Percentiles rank a stretch among this genome's conserved stretches.
phyloP scores from a whole-genome alignment of 35 echinoderm and acorn worm species.

The Anneissia japonica region DNA sequence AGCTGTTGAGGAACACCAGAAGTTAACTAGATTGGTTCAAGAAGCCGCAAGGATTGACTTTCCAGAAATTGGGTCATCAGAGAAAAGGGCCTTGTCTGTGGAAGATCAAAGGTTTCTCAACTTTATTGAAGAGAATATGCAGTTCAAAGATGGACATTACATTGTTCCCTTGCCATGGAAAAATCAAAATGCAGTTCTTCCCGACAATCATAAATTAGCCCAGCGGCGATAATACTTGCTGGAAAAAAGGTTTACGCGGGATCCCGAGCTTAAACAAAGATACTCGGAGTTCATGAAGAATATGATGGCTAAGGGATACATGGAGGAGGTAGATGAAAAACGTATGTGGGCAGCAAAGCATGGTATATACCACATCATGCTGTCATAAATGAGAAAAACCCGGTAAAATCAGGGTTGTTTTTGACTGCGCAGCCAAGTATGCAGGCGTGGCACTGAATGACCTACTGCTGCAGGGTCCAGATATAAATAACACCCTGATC shows the following conservation, averaged over 20 bases:
- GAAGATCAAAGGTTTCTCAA: no score
- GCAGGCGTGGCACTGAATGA: conserved; percentile 15
- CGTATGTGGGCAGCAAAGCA: background rate
- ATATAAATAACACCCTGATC: conserved; percentile 23
- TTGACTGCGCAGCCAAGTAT: conserved; percentile 22
- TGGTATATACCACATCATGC: conserved; percentile 29
- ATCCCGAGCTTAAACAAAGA: background rate
- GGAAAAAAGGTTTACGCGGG: conserved; percentile 9
- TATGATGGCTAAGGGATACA: conserved; percentile 9
- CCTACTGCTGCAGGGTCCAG: conserved; percentile 3
- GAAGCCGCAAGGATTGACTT: conserved; percentile 13
- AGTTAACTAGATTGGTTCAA: conserved; percentile 2
- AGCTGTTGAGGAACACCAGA: conserved; percentile 15
- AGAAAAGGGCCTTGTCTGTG: background rate
- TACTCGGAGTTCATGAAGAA: conserved; percentile 11
- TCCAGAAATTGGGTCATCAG: conserved; percentile 11
- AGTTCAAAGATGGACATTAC: background rate
- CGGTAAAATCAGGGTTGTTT: conserved; percentile 10
- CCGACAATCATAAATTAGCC: conserved; percentile 13
- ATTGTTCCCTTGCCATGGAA: conserved; percentile 4
- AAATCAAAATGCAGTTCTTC: conserved; percentile 1
- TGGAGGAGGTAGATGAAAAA: conserved; percentile 2
- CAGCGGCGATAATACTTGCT: background rate
- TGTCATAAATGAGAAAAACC: conserved; percentile 2
- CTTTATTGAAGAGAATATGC: no score